Conservation (phyloP, 2,888 invertebrate genomes). For the Thymelicus sylvestris region DNA sequence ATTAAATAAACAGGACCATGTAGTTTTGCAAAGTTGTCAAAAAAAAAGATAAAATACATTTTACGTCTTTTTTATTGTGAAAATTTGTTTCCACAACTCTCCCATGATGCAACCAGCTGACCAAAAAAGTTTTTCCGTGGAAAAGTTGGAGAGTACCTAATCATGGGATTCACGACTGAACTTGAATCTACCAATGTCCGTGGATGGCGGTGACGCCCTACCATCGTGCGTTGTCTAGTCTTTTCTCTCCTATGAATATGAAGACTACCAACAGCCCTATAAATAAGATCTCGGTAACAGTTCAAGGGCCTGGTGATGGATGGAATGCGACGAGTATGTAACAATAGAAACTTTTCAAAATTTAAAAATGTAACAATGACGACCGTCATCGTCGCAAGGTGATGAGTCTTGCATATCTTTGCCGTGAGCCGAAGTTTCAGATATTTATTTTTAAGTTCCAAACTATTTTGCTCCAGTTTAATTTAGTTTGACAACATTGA, state of each 20-base stretch:
- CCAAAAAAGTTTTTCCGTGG: no score
- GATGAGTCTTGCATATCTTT: conserved; percentile 1
- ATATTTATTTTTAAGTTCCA: conserved; percentile 1
- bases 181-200: no score
- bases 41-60: background rate
- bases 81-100: no score
- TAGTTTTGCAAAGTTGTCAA: conserved; percentile 17
- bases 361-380: conserved; percentile 4
- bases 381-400: background rate
- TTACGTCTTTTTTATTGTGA: background rate
- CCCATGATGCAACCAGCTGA: no score
- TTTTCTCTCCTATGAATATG: no score
- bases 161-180: no score
- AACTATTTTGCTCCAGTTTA: background rate
- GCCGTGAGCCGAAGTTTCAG: background rate
- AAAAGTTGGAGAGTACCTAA: no score
- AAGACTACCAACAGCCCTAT: no score
- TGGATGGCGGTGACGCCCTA: no score
- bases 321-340: background rate
- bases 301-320: background rate
- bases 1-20: conserved; percentile 21
- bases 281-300: background rate
- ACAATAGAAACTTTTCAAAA: background rate
- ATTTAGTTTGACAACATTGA: background rate
- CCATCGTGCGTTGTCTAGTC: no score